Conservation (phyloP, 2,797 vertebrate genomes). For the Ctenosaura bakeri region DNA sequence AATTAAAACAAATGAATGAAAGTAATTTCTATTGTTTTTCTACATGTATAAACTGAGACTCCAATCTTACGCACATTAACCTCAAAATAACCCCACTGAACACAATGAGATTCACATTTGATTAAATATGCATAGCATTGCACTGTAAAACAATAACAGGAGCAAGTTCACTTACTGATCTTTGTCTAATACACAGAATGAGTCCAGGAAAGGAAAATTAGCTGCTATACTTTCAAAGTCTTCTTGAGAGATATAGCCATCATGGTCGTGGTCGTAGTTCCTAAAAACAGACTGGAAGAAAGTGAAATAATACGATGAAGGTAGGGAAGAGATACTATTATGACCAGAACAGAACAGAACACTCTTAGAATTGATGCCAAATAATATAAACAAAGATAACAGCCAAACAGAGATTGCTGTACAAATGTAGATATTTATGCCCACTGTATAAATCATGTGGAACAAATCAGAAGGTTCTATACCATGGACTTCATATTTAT, state of each 20-base stretch:
- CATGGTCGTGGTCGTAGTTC: conserved; percentile 95
- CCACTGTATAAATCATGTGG: not conserved
- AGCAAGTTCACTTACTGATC: conserved; percentile 89
- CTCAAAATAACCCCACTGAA: not conserved
- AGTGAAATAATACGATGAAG: conserved; percentile 28
- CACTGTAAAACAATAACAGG: not conserved
- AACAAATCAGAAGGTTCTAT: not conserved
- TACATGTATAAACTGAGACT: conserved; percentile 42
- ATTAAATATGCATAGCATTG: not conserved
- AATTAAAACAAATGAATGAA: conserved; percentile 8
- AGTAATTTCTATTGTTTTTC: conserved; percentile 42
- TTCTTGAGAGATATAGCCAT: conserved; percentile 97
- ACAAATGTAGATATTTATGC: not conserved
- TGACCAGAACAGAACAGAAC: not conserved
- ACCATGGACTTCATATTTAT: not conserved
- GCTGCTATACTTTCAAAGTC: conserved; percentile 97
- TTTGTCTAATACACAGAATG: conserved; percentile 97
- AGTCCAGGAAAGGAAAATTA: conserved; percentile 96
- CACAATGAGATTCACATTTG: not conserved
- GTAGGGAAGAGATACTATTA: not conserved
- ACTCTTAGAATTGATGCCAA: not conserved
- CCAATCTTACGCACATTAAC: not conserved
- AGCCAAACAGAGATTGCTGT: not conserved
- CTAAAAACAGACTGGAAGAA: conserved; percentile 92
- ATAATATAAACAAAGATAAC: not conserved